Base-by-base conservation (phyloP, 2,797 vertebrate species). In the Xenopus petersii region DNA sequence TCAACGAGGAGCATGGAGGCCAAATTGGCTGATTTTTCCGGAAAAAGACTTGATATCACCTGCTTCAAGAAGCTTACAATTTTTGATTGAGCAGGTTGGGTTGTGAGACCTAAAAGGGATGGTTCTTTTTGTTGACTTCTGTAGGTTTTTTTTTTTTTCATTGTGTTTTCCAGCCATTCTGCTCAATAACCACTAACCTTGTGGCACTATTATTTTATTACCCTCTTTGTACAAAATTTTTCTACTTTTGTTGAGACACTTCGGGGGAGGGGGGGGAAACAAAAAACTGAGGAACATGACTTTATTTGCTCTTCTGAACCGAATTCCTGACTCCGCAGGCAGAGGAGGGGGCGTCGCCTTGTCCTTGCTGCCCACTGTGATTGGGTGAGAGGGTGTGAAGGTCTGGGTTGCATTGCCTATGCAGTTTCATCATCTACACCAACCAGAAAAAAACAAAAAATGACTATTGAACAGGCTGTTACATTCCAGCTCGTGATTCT, bases 101-200 rank as follows among this genome's bases (percentile, higher is more conserved):
- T 51, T 56, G 16, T 56, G 54, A 1, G 13, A 2, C 13, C 7
- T 56, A 56, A 17, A 56, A 56, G 5, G 54, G 54, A 17, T 15
- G 16, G 54, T 56, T 56, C 11, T 51, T 6, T 51, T 51, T 51
- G 49, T 51, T 51, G 49, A 51, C 49, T 12, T 51, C 49, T 2
- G 15, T 51, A 51, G 49, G 49, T 51, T 51, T 51, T 51, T 60
- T 54, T 65, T 21, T 21, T 21, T 21, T 21, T 21, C 21, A 73
- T 69, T 69, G 24, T 70, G 59, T 64, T 61, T 64, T 26, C 65
- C 17, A 58, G 61, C 56, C 17, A 9, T 55, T 73, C 17, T 68
- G 49, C 58, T 63, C 8, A 59, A 49, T 62, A 77, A 78, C 70
- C 75, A 73, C 75, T 77, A 77, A 77, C 67, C 49, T 26, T 63